These are phyloP conservation scores for Rallus limicola DNA, from an alignment of 2,113 vertebrate genomes.

Conservation along the genomic window DNA sequence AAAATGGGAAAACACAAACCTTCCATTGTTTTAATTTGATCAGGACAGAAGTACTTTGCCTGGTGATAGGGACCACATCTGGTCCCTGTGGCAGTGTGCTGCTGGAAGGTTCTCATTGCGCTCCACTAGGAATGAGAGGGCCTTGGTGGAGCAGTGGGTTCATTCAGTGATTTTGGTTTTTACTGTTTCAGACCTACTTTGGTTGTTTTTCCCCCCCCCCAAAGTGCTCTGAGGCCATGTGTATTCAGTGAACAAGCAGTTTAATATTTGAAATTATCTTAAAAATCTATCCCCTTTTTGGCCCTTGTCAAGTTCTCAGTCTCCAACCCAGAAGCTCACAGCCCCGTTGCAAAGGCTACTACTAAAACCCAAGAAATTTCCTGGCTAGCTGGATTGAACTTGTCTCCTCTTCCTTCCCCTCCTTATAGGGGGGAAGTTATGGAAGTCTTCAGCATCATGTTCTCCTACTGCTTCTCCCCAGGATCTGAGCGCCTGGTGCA, in stretches of 20 bases:
- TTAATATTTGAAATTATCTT: neutral
- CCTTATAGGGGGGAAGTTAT: neutral
- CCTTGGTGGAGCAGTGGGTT: neutral
- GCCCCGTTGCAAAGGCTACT: neutral
- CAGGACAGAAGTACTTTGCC: neutral
- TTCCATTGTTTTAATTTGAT: neutral
- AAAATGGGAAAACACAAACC: neutral
- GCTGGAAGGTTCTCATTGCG: neutral
- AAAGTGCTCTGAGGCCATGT: neutral
- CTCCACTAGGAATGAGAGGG: neutral
- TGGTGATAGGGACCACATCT: neutral
- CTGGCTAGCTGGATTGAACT: neutral
- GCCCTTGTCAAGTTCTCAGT: neutral
- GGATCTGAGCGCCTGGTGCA: neutral
- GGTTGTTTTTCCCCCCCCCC: too few species aligned
- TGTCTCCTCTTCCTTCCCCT: neutral
- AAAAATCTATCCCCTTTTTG: neutral
- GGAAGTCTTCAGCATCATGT: neutral
- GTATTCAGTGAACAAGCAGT: neutral
- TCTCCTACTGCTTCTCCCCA: neutral
- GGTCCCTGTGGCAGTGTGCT: accelerated
- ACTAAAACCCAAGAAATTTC: neutral
- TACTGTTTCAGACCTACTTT: neutral
- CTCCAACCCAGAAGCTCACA: neutral
- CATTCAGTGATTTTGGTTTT: neutral